A percentile compares a stretch with the other conserved stretches of the same genome.
These are phyloP conservation scores for Merodon equestris DNA, from an alignment of 2,888 invertebrate genomes.

Conservation along the genomic window DNA sequence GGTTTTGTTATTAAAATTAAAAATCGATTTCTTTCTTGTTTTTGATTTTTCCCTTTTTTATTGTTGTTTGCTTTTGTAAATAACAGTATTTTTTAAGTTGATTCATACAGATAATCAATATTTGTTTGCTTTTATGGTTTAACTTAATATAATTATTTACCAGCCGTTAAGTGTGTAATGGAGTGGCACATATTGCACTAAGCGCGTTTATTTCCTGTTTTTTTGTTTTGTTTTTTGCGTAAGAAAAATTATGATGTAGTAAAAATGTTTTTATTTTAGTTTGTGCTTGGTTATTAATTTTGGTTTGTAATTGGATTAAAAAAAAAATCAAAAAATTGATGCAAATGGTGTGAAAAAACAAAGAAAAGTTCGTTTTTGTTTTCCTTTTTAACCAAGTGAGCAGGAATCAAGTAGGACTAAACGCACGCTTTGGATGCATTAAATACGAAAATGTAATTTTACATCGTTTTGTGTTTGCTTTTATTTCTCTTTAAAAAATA, in stretches of 20 bases:
- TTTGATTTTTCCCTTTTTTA: constrained; percentile 26
- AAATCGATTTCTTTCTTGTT: constrained; percentile 11
- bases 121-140: constrained; percentile 25
- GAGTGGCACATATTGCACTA: constrained; percentile 62
- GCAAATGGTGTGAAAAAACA: too few species aligned
- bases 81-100: constrained; percentile 39
- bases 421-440: constrained; percentile 20
- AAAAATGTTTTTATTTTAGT: constrained; percentile 27
- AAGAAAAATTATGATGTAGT: constrained; percentile 17
- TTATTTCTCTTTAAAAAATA: constrained; percentile 34
- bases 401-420: constrained; percentile 6
- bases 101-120: constrained; percentile 31
- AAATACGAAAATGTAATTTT: constrained; percentile 32
- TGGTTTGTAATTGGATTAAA: too few species aligned
- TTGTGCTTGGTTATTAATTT: constrained; percentile 39
- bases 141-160: constrained; percentile 24
- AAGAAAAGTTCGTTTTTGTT: too few species aligned
- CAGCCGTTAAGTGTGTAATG: constrained; percentile 59
- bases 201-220: constrained; percentile 32
- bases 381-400: too few species aligned
- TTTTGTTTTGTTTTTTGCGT: constrained; percentile 10
- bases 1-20: too few species aligned
- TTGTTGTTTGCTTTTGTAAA: constrained; percentile 41
- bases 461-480: too few species aligned
- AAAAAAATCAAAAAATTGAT: too few species aligned